Conservation (phyloP, 2,113 vertebrate species). For the Xenopus borealis region DNA sequence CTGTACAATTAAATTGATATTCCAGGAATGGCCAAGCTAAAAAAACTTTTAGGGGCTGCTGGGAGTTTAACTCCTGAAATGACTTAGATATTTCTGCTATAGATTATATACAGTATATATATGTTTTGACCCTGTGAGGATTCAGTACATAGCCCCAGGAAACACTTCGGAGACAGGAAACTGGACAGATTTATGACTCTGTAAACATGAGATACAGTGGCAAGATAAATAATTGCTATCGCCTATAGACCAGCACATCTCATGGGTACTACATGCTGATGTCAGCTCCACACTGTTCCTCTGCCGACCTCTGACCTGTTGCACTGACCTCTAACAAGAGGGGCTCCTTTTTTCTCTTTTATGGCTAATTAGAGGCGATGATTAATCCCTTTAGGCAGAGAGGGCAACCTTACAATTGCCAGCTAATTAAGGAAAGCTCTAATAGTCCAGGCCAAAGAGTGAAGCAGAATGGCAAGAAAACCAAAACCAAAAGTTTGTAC, state of each 20-base stretch:
- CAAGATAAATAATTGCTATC: neutral
- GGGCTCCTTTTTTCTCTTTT: neutral
- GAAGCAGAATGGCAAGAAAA: neutral
- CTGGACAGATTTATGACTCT: neutral
- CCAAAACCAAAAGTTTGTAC: no score
- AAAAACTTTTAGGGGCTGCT: no score
- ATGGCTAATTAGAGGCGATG: constrained; percentile 20
- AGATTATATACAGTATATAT: no score
- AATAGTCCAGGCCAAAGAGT: neutral
- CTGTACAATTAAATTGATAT: no score
- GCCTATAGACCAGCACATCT: no score
- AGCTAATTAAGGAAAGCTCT: constrained; percentile 19
- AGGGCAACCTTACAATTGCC: constrained; percentile 10
- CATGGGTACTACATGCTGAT: neutral
- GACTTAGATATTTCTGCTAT: no score
- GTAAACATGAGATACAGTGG: neutral
- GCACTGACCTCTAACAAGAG: neutral
- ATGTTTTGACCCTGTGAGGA: no score
- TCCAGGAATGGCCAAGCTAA: no score
- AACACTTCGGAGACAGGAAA: neutral
- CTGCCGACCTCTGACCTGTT: constrained; percentile 14
- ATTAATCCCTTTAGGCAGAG: constrained; percentile 14
- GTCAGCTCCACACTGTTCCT: neutral
- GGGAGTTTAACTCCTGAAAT: no score
- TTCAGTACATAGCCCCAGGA: no score